A percentile compares a stretch with the other conserved stretches of the same genome.
Conservation (phyloP, 2,888 invertebrate species). For the Sabatieria punctata region DNA sequence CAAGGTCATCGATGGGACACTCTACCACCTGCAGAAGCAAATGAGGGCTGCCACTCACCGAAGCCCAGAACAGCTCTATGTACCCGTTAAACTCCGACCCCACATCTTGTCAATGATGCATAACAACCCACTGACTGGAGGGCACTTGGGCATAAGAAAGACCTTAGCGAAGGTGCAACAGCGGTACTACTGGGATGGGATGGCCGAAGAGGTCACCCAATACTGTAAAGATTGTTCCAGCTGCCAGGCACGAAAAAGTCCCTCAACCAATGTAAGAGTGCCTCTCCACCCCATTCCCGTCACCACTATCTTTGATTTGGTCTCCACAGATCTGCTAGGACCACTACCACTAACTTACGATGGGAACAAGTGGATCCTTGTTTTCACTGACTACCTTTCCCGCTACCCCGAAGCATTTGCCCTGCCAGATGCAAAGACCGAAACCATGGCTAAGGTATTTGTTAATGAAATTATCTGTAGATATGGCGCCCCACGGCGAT, state of each 20-base stretch:
- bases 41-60: no score
- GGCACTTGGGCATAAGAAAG: conserved; percentile 15
- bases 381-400: conserved; percentile 14
- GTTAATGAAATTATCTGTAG: conserved; percentile 13
- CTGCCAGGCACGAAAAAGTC: conserved; percentile 11
- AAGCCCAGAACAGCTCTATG: no score
- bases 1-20: no score
- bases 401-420: conserved; percentile 18
- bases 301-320: no score
- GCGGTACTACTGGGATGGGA: conserved; percentile 13
- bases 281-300: conserved; percentile 9
- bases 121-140: no score
- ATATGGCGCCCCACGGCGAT: conserved; percentile 14
- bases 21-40: no score
- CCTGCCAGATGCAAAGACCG: conserved; percentile 23
- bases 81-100: no score
- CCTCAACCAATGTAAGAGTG: background rate
- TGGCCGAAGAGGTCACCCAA: conserved; percentile 11
- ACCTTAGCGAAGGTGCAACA: conserved; percentile 8
- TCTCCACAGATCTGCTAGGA: no score
- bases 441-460: conserved; percentile 22
- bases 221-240: conserved; percentile 10
- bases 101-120: no score
- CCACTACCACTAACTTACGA: conserved; percentile 14
- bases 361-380: conserved; percentile 15